Base-by-base conservation (phyloP, 2,113 vertebrate genomes). In the Strix aluco region DNA sequence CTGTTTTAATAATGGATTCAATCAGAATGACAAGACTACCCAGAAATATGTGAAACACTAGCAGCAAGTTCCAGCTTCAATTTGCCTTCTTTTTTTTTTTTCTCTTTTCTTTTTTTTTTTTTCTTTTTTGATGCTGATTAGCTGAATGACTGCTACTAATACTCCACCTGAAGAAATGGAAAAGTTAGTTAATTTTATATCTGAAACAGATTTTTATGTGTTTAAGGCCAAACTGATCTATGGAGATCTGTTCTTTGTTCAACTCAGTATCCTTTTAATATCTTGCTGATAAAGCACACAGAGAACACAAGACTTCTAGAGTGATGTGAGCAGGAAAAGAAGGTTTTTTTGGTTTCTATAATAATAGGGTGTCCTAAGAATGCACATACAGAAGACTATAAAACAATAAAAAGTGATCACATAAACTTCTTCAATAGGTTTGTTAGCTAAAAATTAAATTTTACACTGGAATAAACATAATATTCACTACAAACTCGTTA, bases 361-460 rank as follows among this genome's bases (percentile, higher is more conserved):
- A 34, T 62, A 55, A 51, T 23, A 40, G 5, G 1, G 3, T 66
- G 22, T 55, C 36, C 51, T 61, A 55, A 72, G 54, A 79, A 55
- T 49, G 40, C n/a, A 44, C 21, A 34, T 52, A 54, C 8, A 36
- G 52, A 65, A 96, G 69, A 91, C 65, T 87, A 61, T 54, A 67
- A 57, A 7, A 22, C 80, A 93, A 74, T 86, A 96, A 93, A 38
- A 95, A 91, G 83, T 26, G 3, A 91, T 86, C 44, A 55, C 49
- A 88, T 81, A 96, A 97, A 91, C 55, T 93, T 81, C 32, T 81
- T 75, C 42, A 46, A 81, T 82, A 75, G 78, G 26, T 95, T 63
- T 94, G 65, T 90, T 86, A 86, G 85, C 25, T 70, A 83, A 96
- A 97, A 95, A 84, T 91, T 80, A 91, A 94, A 85, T 92, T 96